Evolutionary conservation across 1,140 invertebrate genomes (phyloP).

Genomic region (Akabosia matsudoensis): DNA sequence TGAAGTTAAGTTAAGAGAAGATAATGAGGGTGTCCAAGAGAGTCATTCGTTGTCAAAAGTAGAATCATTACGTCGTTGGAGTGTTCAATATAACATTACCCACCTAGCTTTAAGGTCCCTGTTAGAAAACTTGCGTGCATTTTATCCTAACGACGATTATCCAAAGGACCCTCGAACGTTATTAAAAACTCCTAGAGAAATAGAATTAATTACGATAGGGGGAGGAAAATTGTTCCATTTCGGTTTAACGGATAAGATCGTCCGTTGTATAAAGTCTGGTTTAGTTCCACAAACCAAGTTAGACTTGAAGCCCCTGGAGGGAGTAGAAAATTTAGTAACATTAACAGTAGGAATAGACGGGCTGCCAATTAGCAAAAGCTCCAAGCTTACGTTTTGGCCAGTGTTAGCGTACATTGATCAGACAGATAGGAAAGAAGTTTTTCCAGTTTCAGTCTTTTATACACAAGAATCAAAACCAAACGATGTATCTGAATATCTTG

Average conservation of each 20-base stretch:
- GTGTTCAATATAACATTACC: neutral
- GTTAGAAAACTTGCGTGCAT: no score
- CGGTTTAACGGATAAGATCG: neutral
- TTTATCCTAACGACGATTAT: neutral
- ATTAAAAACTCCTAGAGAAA: neutral
- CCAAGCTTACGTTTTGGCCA: constrained; percentile 26
- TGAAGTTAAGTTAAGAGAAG: neutral
- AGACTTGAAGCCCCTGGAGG: neutral
- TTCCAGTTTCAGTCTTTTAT: constrained; percentile 4
- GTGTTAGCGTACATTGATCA: constrained; percentile 21
- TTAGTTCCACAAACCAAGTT: neutral
- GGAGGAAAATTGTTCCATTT: neutral
- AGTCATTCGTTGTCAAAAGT: neutral
- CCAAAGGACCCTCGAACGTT: neutral
- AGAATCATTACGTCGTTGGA: neutral
- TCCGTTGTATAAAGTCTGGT: neutral
- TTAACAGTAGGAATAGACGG: constrained; percentile 6
- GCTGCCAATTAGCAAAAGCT: constrained; percentile 10
- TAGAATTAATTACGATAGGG: neutral
- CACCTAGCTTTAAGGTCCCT: no score
- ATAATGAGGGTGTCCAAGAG: neutral
- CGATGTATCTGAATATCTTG: neutral
- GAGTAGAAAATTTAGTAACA: neutral
- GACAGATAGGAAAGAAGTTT: neutral
- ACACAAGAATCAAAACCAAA: neutral